These are phyloP conservation scores for Oreortyx pictus DNA, from an alignment of 2,797 vertebrate species.

Conservation along the genomic window DNA sequence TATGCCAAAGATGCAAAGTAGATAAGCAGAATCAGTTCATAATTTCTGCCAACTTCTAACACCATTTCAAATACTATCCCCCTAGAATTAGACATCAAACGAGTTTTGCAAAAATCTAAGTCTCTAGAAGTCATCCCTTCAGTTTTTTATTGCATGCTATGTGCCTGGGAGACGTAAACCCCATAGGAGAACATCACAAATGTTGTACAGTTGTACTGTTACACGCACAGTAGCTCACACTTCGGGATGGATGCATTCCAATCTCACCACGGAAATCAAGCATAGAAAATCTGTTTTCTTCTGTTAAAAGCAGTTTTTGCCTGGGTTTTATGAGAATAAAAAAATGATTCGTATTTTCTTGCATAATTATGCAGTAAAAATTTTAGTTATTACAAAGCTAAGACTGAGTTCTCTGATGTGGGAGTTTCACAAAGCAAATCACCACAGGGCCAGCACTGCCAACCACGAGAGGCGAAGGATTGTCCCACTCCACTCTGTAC, in stretches of 20 bases:
- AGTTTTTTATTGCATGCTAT: neutral
- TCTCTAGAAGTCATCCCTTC: neutral
- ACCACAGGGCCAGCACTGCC: neutral
- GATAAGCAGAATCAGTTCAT: neutral
- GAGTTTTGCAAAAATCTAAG: neutral
- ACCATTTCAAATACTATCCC: neutral
- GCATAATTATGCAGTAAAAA: neutral
- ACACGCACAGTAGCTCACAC: neutral
- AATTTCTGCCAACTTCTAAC: conserved; percentile 13
- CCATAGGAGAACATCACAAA: neutral
- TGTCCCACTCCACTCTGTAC: neutral
- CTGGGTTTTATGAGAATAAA: neutral
- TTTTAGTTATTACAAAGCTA: neutral
- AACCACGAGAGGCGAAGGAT: neutral
- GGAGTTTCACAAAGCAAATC: neutral
- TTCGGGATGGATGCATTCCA: neutral
- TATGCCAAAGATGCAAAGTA: neutral
- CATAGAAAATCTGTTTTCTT: neutral
- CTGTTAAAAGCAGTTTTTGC: neutral
- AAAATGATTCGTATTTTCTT: neutral
- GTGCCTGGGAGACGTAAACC: neutral
- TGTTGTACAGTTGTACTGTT: neutral
- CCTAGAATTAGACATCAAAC: neutral
- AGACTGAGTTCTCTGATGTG: neutral
- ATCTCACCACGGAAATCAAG: neutral